Evolutionary conservation across 2,113 vertebrate genomes (phyloP).

Genomic region (Ciconia maguari): DNA sequence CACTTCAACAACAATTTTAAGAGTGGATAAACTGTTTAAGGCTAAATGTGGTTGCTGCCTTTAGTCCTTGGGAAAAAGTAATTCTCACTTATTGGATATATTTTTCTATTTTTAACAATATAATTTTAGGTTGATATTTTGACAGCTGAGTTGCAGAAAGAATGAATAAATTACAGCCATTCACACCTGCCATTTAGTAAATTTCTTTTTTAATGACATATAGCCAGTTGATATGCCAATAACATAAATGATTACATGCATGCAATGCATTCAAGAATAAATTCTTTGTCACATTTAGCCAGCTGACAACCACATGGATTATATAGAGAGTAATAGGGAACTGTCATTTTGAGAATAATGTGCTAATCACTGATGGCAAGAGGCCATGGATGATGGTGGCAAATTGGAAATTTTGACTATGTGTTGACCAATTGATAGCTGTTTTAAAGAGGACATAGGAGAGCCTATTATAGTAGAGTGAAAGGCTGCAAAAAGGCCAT

Average conservation of each 20-base stretch:
- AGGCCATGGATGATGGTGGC: not conserved
- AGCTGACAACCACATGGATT: not conserved
- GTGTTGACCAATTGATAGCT: not conserved
- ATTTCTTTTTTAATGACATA: slow-evolving; percentile 5
- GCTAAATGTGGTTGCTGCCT: not conserved
- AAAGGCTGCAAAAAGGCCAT: not conserved
- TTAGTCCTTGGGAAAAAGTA: not conserved
- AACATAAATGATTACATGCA: not conserved
- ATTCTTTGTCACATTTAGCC: not conserved
- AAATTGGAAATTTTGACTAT: not conserved
- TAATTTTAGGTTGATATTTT: slow-evolving; percentile 19
- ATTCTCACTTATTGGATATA: not conserved
- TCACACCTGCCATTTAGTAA: slow-evolving; percentile 33
- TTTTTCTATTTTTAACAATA: slow-evolving; percentile 27
- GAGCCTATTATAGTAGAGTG: not conserved
- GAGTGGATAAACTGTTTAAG: not conserved
- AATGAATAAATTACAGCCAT: slow-evolving; percentile 43
- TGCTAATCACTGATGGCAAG: not conserved
- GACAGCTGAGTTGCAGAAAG: slow-evolving; percentile 23
- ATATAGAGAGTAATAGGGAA: not conserved
- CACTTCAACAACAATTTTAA: not conserved
- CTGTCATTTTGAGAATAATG: not conserved
- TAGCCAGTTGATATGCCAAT: slow-evolving; percentile 1
- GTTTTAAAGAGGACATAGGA: not conserved
- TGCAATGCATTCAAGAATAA: not conserved